phyloP scores from a whole-genome alignment of 2,113 vertebrate species.

The Pollimyrus isidori region DNA sequence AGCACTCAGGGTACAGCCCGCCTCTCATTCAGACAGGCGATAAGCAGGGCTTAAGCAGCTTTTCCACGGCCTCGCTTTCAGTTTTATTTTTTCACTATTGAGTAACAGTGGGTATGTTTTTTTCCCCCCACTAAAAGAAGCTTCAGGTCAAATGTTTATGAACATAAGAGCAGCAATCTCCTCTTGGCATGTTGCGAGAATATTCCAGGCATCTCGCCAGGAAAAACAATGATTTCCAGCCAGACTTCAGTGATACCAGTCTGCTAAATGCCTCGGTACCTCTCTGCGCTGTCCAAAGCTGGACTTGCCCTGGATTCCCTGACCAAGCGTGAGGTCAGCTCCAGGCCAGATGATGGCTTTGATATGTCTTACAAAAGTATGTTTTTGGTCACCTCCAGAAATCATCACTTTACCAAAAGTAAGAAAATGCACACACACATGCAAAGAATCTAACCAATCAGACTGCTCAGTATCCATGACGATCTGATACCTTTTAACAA shows the following conservation, averaged over 20 bases:
- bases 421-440: not conserved
- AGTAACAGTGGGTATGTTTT: not conserved
- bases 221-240: slow-evolving; percentile 29
- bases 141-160: slow-evolving; percentile 16
- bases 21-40: not conserved
- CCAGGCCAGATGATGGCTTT: not conserved
- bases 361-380: not conserved
- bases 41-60: not conserved
- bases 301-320: not conserved
- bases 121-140: not conserved
- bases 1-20: not conserved
- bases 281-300: not conserved
- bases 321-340: not conserved
- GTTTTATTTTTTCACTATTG: not conserved
- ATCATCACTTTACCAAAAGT: not conserved
- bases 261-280: not conserved
- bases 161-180: slow-evolving; percentile 4
- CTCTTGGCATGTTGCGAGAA: slow-evolving; percentile 12
- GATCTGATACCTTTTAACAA: not conserved
- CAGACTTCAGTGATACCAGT: slow-evolving; percentile 28
- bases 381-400: not conserved
- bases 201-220: slow-evolving; percentile 41
- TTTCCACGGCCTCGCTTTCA: not conserved
- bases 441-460: not conserved
- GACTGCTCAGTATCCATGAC: not conserved